A percentile compares a stretch with the other conserved stretches of the same genome.
phyloP scores from a whole-genome alignment of 2,888 invertebrate genomes.

The Copidosoma aretas region DNA sequence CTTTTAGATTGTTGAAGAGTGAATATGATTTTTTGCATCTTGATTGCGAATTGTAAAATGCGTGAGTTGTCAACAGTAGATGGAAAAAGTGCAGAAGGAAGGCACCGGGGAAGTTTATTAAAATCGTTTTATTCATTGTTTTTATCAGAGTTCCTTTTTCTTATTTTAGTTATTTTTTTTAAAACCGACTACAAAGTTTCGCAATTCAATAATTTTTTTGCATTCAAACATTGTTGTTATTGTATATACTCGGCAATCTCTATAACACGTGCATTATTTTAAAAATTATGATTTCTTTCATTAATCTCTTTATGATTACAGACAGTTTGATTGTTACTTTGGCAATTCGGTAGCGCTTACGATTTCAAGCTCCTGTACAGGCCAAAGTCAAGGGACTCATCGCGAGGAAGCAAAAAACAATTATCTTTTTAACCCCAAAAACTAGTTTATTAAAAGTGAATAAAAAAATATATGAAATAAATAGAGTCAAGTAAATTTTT shows the following conservation, averaged over 20 bases:
- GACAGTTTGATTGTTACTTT: constrained; percentile 57
- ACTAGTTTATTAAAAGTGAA: too few species aligned
- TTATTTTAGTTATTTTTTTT: too few species aligned
- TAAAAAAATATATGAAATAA: too few species aligned
- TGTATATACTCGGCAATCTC: too few species aligned
- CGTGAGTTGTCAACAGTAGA: constrained; percentile 1
- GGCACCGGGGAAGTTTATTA: constrained; percentile 38
- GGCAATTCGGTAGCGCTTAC: constrained; percentile 57
- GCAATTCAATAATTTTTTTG: too few species aligned
- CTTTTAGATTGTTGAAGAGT: constrained; percentile 23
- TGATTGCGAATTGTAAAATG: background rate
- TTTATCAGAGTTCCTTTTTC: too few species aligned
- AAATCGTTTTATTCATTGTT: constrained; percentile 18
- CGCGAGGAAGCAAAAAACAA: constrained; percentile 14
- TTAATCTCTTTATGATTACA: constrained; percentile 42
- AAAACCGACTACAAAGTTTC: too few species aligned
- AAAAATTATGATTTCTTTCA: too few species aligned
- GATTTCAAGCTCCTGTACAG: constrained; percentile 52
- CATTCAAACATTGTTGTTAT: too few species aligned
- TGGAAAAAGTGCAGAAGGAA: constrained; percentile 35
- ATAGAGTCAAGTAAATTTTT: background rate
- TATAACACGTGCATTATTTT: too few species aligned
- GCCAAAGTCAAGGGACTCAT: constrained; percentile 26
- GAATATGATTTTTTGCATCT: background rate
- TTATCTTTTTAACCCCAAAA: too few species aligned